These are phyloP conservation scores for Manis pentadactyla DNA, from an alignment of 2,797 vertebrate species.

Conservation along the genomic window DNA sequence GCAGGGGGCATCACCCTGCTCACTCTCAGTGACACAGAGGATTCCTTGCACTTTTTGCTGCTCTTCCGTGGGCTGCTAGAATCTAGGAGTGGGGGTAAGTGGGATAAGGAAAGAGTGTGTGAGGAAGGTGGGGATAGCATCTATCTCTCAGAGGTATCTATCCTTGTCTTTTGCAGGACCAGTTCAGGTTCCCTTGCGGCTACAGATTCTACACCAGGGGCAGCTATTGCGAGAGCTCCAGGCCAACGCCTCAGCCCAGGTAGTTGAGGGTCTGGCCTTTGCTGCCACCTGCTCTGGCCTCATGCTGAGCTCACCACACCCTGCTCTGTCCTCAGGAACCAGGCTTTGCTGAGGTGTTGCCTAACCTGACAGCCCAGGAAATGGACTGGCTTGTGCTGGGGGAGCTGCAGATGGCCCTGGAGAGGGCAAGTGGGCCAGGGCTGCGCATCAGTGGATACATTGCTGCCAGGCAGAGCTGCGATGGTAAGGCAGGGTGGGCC, in stretches of 20 bases:
- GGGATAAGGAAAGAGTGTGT: accelerated
- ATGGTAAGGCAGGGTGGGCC: slow-evolving; percentile 89
- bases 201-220: slow-evolving; percentile 92
- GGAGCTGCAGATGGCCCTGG: slow-evolving; percentile 92
- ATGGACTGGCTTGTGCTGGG: slow-evolving; percentile 95
- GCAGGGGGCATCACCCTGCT: slow-evolving; percentile 95
- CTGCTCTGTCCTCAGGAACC: slow-evolving; percentile 88
- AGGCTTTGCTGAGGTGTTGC: slow-evolving; percentile 96
- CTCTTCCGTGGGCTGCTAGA: slow-evolving; percentile 93
- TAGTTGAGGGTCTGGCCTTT: slow-evolving; percentile 83
- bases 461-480: slow-evolving; percentile 93
- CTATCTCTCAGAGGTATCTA: not conserved
- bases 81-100: slow-evolving; percentile 86
- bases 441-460: slow-evolving; percentile 92
- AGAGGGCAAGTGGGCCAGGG: slow-evolving; percentile 87
- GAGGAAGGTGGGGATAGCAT: not conserved
- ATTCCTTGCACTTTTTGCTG: slow-evolving; percentile 97
- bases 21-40: slow-evolving; percentile 95
- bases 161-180: slow-evolving; percentile 84
- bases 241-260: slow-evolving; percentile 92
- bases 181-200: slow-evolving; percentile 88
- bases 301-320: not conserved
- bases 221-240: slow-evolving; percentile 91
- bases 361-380: slow-evolving; percentile 92
- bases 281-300: not conserved